These are phyloP conservation scores for Thermophis baileyi DNA, from an alignment of 2,113 vertebrate genomes.

Conservation along the genomic window DNA sequence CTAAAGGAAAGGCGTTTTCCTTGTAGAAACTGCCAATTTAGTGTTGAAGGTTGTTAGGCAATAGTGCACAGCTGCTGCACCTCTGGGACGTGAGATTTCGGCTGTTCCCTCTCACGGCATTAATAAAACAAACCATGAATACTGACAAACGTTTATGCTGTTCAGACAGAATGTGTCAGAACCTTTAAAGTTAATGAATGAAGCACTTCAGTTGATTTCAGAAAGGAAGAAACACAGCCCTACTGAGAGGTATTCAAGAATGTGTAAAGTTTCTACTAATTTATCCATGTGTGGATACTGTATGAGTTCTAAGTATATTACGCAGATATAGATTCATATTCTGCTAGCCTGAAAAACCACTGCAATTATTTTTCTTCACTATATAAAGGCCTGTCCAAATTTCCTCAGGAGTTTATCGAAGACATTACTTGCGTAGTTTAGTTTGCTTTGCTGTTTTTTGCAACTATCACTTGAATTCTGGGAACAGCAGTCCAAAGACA, in stretches of 20 bases:
- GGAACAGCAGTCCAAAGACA: neutral
- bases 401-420: neutral
- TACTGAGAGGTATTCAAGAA: neutral
- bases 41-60: conserved; percentile 22
- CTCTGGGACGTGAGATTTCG: conserved; percentile 28
- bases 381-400: neutral
- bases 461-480: neutral
- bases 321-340: neutral
- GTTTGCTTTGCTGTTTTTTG: neutral
- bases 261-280: neutral
- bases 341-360: neutral
- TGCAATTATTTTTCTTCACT: neutral
- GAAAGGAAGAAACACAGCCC: neutral
- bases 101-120: conserved; percentile 10
- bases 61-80: conserved; percentile 25
- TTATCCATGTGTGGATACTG: neutral
- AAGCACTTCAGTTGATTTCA: conserved; percentile 2
- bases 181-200: conserved; percentile 12
- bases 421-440: neutral
- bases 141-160: conserved; percentile 14
- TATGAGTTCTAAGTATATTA: neutral
- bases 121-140: conserved; percentile 28
- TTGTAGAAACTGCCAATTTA: conserved; percentile 28
- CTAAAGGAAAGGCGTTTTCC: conserved; percentile 28
- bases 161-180: conserved; percentile 16